phyloP scores from a whole-genome alignment of 2,797 vertebrate genomes.

The Bovichtus variegatus region DNA sequence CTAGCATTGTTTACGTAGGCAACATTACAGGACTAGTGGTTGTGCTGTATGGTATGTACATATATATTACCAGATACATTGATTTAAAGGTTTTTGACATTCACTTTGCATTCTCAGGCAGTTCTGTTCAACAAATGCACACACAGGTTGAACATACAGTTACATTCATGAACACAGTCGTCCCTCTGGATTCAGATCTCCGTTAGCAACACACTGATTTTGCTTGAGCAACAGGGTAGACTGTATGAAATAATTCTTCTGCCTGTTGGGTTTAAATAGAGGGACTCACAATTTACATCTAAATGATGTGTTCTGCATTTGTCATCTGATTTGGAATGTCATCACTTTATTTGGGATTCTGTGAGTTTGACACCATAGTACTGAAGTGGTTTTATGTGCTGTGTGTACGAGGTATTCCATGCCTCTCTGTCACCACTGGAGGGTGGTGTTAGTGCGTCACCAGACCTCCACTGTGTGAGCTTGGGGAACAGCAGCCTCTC shows the following conservation, averaged over 20 bases:
- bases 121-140: too few species aligned
- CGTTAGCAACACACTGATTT: background rate
- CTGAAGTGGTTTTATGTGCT: background rate
- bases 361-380: background rate
- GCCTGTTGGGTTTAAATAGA: background rate
- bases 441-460: background rate
- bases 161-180: too few species aligned
- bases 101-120: too few species aligned
- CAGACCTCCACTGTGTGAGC: background rate
- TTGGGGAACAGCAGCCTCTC: background rate
- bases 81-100: background rate
- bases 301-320: background rate
- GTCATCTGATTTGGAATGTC: background rate
- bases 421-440: constrained; percentile 4
- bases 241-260: background rate
- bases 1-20: background rate
- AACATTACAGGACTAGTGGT: background rate
- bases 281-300: background rate
- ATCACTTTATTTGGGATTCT: background rate
- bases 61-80: background rate
- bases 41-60: background rate
- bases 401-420: background rate
- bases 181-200: background rate
- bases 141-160: too few species aligned
- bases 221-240: background rate